These are phyloP conservation scores for Scaptomyza flava DNA, from an alignment of 2,888 invertebrate species.

Conservation along the genomic window DNA sequence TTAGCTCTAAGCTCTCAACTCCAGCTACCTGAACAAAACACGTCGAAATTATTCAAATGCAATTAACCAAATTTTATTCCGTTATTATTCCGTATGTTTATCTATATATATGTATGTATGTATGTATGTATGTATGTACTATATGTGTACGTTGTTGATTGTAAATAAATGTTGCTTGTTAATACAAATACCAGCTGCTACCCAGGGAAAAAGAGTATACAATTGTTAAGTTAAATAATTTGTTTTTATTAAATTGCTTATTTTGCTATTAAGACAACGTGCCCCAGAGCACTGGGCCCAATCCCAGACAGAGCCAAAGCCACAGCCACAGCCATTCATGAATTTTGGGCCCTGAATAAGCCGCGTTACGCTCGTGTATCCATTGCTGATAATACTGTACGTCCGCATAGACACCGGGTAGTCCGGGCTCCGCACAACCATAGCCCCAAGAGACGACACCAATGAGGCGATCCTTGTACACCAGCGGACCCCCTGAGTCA, in stretches of 20 bases:
- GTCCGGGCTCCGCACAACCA: constrained; percentile 74
- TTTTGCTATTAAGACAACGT: neutral
- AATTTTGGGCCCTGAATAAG: neutral
- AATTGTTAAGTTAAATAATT: neutral
- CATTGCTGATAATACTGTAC: constrained; percentile 78
- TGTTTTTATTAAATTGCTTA: constrained; percentile 5
- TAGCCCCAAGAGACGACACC: constrained; percentile 82
- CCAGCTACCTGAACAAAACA: neutral
- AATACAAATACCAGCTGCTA: neutral
- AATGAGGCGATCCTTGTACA: constrained; percentile 72
- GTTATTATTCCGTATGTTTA: constrained; percentile 21
- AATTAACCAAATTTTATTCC: constrained; percentile 24
- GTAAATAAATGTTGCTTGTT: constrained; percentile 61
- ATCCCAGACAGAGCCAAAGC: constrained; percentile 1
- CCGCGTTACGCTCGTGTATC: constrained; percentile 74
- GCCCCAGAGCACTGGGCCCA: constrained; percentile 6
- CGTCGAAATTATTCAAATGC: constrained; percentile 1
- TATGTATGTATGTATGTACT: constrained; percentile 13
- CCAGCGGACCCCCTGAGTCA: constrained; percentile 82
- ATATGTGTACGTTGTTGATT: constrained; percentile 36
- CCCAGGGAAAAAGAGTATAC: neutral
- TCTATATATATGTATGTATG: neutral
- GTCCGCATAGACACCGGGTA: constrained; percentile 79
- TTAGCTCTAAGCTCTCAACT: no score
- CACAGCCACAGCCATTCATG: neutral